Base-by-base conservation (phyloP, 2,797 vertebrate genomes). In the Botia kubotai region DNA sequence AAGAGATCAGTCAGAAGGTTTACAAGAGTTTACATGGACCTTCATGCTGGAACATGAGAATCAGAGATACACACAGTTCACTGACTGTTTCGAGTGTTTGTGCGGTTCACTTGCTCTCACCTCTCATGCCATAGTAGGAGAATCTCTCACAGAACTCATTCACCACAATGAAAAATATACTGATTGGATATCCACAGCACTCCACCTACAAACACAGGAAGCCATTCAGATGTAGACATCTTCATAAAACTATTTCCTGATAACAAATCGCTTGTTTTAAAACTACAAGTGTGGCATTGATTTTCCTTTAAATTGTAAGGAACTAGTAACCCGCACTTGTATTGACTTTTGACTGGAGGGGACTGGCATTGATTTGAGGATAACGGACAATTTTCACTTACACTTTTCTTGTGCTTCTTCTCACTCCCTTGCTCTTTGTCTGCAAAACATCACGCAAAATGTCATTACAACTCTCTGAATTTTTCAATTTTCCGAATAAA, bases 61-160 rank as follows among this genome's bases (percentile, higher is more conserved):
- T 6, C 6, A 43, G 8, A 53, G 33, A 62, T 29, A 10, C 33
- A 65, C 1, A 39, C 14, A 65, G 29, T 17, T 65, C 16, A 33
- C 29, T n/a, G 39, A 43, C 6, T 65, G 14, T 36, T 65, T 29
- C 19, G 53, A 62, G 5, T 23, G 12, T 55, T 23, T 21, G 48
- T 19, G 63, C 23, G 77, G 55, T 50, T 21, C 17, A 6, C 6
- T 29, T 2, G 2, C 3, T 65, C 87, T 91, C 91, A 98, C 97
- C 95, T 96, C 92, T 89, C 97, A 97, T 98, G 87, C 96, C 97
- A 97, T 97, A 98, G 93, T 97, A 99, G 91, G 97, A 98, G 89
- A 99, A 99, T 0, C 97, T 89, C 87, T 99, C 97, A 0, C 96
- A 98, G 94, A 99, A 99, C 89, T 98, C 97, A 87, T 97, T 99